Evolutionary conservation across 2,888 invertebrate species (phyloP), one percentile per base, ranked within the genome.

Genomic region (Schizaphis graminum): DNA sequence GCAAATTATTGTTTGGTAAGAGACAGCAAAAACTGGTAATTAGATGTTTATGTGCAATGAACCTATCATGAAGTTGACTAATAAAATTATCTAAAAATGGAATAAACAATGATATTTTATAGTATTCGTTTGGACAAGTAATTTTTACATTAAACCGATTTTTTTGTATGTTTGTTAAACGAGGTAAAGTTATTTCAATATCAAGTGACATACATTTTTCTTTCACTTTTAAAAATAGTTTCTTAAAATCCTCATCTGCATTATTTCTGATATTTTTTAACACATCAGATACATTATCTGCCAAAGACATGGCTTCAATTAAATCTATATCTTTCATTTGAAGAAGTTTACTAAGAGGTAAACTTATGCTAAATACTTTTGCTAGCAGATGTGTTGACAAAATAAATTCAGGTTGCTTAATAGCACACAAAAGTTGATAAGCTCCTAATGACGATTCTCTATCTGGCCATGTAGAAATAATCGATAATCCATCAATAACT

Each of bases 201-300:
- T 67, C 67, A 67, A 28, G n/a, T 67, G 67, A n/a, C 67, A 67
- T 28, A 67, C 67, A 67, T 67, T 67, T 67, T 67, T 28, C 67
- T 67, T 67, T 67, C n/a, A 67, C 67, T 67, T 67, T 10, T 3
- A 28, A 26, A 67, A 67, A 67, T 67, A 67, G 47, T 67, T n/a
- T 67, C 28, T 26, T 67, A 95, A 95, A 44, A 95, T 95, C 53
- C 92, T 94, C 85, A 89, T 94, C 35, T 95, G 91, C 47, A 95
- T 94, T 16, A 91, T 95, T 87, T 94, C 56, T 56, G 35, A 89
- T 35, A 56, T 89, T 89, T 89, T 89, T 56, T 61, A 47, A 47
- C 47, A 47, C 47, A 47, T 47, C 47, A 47, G 8, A 61, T 41
- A 89, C 89, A 41, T 94, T 86, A 57, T 56, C 89, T 57, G 89